Evolutionary conservation across 2,113 vertebrate species (phyloP).

Genomic region (Peromyscus maniculatus): DNA sequence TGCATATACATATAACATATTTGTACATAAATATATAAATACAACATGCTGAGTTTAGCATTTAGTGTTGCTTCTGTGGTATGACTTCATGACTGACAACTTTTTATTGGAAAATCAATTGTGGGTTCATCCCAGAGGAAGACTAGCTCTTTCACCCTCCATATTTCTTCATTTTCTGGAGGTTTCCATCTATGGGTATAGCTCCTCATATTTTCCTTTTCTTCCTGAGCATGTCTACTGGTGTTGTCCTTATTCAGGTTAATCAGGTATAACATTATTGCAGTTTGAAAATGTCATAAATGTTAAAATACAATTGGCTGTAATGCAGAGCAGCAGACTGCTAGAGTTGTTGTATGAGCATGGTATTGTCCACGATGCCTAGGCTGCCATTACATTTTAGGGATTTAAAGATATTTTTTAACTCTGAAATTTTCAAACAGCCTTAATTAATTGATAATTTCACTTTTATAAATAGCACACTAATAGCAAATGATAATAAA

Average conservation of each 20-base stretch:
- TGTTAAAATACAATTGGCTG: not conserved
- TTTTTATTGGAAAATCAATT: not conserved
- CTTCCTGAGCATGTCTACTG: not conserved
- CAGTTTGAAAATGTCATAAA: constrained; percentile 14
- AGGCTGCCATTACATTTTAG: not conserved
- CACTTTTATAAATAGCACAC: not conserved
- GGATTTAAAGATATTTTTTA: not conserved
- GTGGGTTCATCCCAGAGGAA: not conserved
- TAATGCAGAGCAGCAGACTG: not conserved
- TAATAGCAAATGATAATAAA: not conserved
- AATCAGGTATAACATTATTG: not conserved
- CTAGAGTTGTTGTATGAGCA: not conserved
- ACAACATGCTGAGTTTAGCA: not conserved
- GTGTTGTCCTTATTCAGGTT: not conserved
- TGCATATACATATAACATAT: not conserved
- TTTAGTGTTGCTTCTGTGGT: not conserved
- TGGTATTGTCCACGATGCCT: not conserved
- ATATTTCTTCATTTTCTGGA: not conserved
- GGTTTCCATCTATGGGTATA: not conserved
- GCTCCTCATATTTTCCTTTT: not conserved
- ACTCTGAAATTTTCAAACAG: not conserved
- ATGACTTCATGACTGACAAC: not conserved
- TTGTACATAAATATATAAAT: not conserved
- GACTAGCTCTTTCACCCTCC: not conserved
- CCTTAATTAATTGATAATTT: not conserved